Evolutionary conservation across 1,140 invertebrate species (phyloP), one percentile per base, ranked within the genome.

Genomic region (Philotrypesis tridentata): DNA sequence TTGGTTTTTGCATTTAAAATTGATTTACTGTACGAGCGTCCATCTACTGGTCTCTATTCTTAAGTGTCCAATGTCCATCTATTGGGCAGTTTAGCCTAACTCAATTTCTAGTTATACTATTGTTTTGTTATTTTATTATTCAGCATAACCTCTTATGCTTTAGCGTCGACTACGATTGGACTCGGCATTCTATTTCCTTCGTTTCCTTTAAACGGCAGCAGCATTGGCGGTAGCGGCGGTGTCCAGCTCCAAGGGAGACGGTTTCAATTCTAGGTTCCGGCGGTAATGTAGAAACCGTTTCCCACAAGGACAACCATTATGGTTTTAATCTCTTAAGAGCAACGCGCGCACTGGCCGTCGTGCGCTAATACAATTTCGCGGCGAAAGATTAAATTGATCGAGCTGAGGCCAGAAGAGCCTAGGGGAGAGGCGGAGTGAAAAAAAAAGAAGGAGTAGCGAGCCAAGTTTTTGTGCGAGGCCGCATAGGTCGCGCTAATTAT

Each of bases 291-390:
- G 65, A 82, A 76, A 61, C 43, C n/a, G 63, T 67, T 71, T 68
- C 17, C 48, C 37, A 63, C 23, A 75, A 77, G 68, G 74, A 78
- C 70, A 74, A 67, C 65, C 75, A 79, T 82, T 73, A 79, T 40
- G 70, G 68, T 67, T 82, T 82, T 79, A 82, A 82, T 82, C 70
- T 79, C 29, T 73, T 73, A 78, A 67, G 48, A 78, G 63, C 63
- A n/a, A n/a, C 71, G 21, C 48, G 23, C n/a, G 14, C 9, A 40
- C 33, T 40, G 29, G 1, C 23, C 40, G 9, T 37, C 33, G 25
- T 11, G 14, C 31, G 25, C 9, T 78, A 82, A 82, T 79, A 72
- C 33, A 73, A 79, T 82, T 82, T 78, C n/a, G 37, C 27, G 21
- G 37, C 14, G 37, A 79, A 82, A 82, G 70, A 78, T 73, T 82